Percentiles rank a stretch among this genome's conserved stretches.
These are phyloP conservation scores for Cossypha polioptera DNA, from an alignment of 2,797 vertebrate genomes.

Conservation along the genomic window DNA sequence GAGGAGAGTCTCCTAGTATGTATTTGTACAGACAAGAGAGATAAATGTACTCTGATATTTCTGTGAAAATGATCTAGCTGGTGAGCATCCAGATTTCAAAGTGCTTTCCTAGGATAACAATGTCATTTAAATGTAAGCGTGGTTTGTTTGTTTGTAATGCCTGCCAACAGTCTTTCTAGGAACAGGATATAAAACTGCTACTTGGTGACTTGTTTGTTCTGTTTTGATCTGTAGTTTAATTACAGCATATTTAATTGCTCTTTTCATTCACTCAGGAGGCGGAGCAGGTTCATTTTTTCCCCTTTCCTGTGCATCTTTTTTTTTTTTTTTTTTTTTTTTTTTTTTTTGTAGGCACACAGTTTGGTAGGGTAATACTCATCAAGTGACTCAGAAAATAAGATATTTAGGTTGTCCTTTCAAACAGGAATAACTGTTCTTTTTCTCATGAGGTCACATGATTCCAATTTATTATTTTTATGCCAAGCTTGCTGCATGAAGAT, in stretches of 20 bases:
- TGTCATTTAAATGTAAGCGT: background rate
- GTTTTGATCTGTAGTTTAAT: conserved; percentile 25
- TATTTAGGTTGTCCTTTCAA: background rate
- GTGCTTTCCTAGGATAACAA: background rate
- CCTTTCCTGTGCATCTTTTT: background rate
- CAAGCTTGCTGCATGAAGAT: background rate
- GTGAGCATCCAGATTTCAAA: background rate
- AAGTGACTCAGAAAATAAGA: background rate
- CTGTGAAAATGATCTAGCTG: background rate
- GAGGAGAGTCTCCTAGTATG: background rate
- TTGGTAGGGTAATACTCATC: background rate
- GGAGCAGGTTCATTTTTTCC: background rate
- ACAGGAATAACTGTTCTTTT: background rate
- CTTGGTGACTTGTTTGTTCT: conserved; percentile 19
- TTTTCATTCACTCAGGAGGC: background rate
- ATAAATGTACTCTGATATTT: fast-evolving
- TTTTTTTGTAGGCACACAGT: background rate
- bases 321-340: background rate
- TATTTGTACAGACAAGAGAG: background rate
- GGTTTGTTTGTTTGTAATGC: conserved; percentile 24
- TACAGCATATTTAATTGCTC: conserved; percentile 20
- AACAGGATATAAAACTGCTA: conserved; percentile 38
- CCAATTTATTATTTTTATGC: background rate
- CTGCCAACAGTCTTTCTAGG: conserved; percentile 58
- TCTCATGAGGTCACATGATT: background rate